Percentiles rank a stretch among this genome's conserved stretches.
Conservation (phyloP, 2,113 vertebrate species). For the Bolborhynchus lineola region DNA sequence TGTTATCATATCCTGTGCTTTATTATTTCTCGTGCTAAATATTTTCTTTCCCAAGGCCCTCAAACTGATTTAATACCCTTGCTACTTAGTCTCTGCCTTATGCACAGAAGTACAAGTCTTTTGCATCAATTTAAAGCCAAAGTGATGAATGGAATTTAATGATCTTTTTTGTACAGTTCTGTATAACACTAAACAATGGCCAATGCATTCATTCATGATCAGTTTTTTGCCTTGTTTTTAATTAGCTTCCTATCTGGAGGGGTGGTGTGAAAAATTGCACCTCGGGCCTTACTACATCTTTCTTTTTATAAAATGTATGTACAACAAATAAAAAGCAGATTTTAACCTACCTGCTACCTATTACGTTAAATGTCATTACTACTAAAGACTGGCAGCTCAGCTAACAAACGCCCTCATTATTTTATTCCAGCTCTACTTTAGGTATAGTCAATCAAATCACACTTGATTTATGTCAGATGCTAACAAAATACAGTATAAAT, state of each 20-base stretch:
- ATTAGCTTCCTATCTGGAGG: slow-evolving; percentile 61
- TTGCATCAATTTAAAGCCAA: slow-evolving; percentile 67
- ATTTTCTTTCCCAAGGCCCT: slow-evolving; percentile 46
- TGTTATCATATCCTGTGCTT: slow-evolving; percentile 28
- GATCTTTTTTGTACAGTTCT: slow-evolving; percentile 72
- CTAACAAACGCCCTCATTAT: slow-evolving; percentile 65
- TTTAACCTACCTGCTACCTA: slow-evolving; percentile 68
- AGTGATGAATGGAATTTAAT: slow-evolving; percentile 73
- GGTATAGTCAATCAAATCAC: slow-evolving; percentile 65
- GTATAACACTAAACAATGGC: slow-evolving; percentile 70
- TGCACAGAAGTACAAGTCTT: slow-evolving; percentile 49
- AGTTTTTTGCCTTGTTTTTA: slow-evolving; percentile 67
- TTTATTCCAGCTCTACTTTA: slow-evolving; percentile 61
- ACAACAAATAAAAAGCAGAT: slow-evolving; percentile 69
- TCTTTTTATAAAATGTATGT: slow-evolving; percentile 71
- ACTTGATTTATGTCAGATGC: slow-evolving; percentile 68
- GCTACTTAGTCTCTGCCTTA: slow-evolving; percentile 36
- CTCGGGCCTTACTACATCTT: slow-evolving; percentile 47
- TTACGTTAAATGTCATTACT: slow-evolving; percentile 63
- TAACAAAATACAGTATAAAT: slow-evolving; percentile 73
- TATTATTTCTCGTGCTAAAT: slow-evolving; percentile 57
- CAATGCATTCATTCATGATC: slow-evolving; percentile 58
- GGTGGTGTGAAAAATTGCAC: slow-evolving; percentile 60
- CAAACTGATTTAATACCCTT: slow-evolving; percentile 52
- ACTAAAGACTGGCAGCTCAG: slow-evolving; percentile 61